Conservation (phyloP, 2,888 invertebrate genomes). For the Rhamphomyia laevipes region DNA sequence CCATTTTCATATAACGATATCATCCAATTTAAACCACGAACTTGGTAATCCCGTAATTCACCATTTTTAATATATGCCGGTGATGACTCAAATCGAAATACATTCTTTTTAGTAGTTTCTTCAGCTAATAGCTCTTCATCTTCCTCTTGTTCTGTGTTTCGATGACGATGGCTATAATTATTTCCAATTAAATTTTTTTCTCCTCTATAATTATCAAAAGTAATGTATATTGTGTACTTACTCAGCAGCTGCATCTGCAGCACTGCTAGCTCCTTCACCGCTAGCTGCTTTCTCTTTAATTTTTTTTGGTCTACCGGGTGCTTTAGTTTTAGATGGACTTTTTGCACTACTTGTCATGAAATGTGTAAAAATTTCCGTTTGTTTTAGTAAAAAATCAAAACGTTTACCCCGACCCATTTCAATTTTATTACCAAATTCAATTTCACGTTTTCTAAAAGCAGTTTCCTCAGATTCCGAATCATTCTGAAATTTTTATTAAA, state of each 20-base stretch:
- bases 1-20: slow-evolving; percentile 97
- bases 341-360: slow-evolving; percentile 77
- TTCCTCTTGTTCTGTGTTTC: slow-evolving; percentile 98
- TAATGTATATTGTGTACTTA: slow-evolving; percentile 9
- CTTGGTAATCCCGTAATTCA: slow-evolving; percentile 94
- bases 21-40: slow-evolving; percentile 99
- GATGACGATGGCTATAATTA: slow-evolving; percentile 68
- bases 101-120: slow-evolving; percentile 67
- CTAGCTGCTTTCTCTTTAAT: slow-evolving; percentile 25
- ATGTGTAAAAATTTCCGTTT: slow-evolving; percentile 97
- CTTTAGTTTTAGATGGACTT: slow-evolving; percentile 76
- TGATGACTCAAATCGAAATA: slow-evolving; percentile 83
- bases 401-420: slow-evolving; percentile 84
- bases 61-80: slow-evolving; percentile 87
- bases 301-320: slow-evolving; percentile 66
- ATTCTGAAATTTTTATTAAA: slow-evolving; percentile 38
- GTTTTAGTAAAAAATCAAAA: slow-evolving; percentile 92
- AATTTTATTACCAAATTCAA: slow-evolving; percentile 76
- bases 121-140: slow-evolving; percentile 94
- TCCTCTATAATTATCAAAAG: not conserved
- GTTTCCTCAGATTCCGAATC: slow-evolving; percentile 53
- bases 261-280: slow-evolving; percentile 14
- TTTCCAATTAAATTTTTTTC: too few species aligned
- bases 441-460: slow-evolving; percentile 48
- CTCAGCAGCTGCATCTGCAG: slow-evolving; percentile 17